Percentiles rank a stretch among this genome's conserved stretches.
Conservation (phyloP, 2,113 vertebrate genomes). For the human region GRCh38 chr2:191843001-191843500, state of each 20-base stretch:
- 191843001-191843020: too few relatives aligned
- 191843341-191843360: constrained; percentile 36
- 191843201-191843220: background rate
- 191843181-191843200: background rate
- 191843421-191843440: background rate
- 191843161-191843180: too few relatives aligned
- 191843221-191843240: background rate
- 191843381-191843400: background rate
- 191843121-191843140: too few relatives aligned
- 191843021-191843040: too few relatives aligned
- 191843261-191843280: constrained; percentile 21
- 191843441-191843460: background rate
- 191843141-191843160: too few relatives aligned
- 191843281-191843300: background rate
- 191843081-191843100: too few relatives aligned
- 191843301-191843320: background rate
- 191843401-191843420: background rate
- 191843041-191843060: too few relatives aligned
- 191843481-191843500: background rate
- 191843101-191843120: too few relatives aligned
- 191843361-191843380: background rate
- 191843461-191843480: background rate
- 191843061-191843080: too few relatives aligned
- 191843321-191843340: background rate
- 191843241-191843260: constrained; percentile 38